Evolutionary conservation across 2,113 vertebrate genomes (phyloP), one percentile per base, ranked within the genome.

Genomic region (Chiloscyllium plagiosum): DNA sequence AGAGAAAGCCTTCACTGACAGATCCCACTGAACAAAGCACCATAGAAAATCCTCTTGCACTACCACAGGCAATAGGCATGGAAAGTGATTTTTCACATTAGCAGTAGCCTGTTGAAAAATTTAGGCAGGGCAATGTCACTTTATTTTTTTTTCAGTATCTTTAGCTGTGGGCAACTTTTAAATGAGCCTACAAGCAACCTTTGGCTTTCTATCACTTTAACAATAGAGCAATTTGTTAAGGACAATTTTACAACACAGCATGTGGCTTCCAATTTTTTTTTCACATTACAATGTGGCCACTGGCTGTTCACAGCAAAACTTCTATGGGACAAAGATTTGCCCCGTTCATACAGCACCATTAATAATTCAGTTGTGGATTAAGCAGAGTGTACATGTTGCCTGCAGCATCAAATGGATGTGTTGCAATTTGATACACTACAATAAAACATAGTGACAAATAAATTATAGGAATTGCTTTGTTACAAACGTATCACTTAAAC

Each of bases 151-250:
- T 50, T 95, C 94, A 95, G 94, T 95, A 95, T 95, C 94, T 29
- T 95, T 97, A 98, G 97, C 98, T 97, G 98, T 98, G 98, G 97
- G 98, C 98, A 98, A 98, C 98, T 98, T 98, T 95, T 98, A 99
- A 98, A 99, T 99, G 98, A 99, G 98, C 99, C 99, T 99, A 99
- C 98, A 99, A 98, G 99, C 98, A 99, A 99, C 99, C 98, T 99
- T 99, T 99, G 99, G 98, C 99, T 99, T 98, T 98, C 98, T 98
- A 98, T 98, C 98, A 98, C 96, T 97, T 96, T 96, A 98, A 99
- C 98, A 99, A 99, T 98, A 98, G 98, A 97, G 98, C 97, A 97
- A 98, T 98, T 98, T 99, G 99, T 99, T 99, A 98, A 98, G 98
- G 98, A 98, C 98, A 98, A 99, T 99, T 99, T 99, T 98, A 99